These are phyloP conservation scores for Neodontobutis hainanensis DNA, from an alignment of 2,113 vertebrate genomes.

Conservation along the genomic window DNA sequence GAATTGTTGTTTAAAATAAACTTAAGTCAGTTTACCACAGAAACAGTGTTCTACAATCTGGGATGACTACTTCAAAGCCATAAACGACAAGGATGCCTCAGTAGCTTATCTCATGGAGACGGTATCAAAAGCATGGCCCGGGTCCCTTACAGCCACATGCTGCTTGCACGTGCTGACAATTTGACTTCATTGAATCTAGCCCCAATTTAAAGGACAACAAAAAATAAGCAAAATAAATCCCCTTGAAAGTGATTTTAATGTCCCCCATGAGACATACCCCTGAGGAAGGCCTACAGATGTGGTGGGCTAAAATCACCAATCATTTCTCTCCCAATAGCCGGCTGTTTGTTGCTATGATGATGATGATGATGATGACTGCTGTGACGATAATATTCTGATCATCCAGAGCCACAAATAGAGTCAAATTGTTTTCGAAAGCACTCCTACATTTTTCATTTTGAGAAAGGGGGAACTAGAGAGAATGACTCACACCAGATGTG, in stretches of 20 bases:
- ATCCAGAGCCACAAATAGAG: conserved; percentile 60
- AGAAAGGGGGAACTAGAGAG: conserved; percentile 51
- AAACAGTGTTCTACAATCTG: no score
- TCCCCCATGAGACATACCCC: not conserved
- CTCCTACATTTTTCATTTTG: conserved; percentile 47
- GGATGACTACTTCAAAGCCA: no score
- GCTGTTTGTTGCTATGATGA: conserved; percentile 38
- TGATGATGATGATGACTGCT: conserved; percentile 12
- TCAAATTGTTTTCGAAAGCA: conserved; percentile 48
- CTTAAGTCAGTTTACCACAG: no score
- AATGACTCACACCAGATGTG: conserved; percentile 61
- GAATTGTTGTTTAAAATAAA: not conserved
- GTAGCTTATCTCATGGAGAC: no score
- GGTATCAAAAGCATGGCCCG: no score
- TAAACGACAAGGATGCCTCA: no score
- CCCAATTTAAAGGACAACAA: no score
- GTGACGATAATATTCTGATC: conserved; percentile 38
- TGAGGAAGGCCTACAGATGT: not conserved
- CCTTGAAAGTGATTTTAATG: conserved; percentile 7
- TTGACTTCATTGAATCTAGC: no score
- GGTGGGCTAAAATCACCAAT: conserved; percentile 7
- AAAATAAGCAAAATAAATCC: not conserved
- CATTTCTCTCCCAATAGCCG: conserved; percentile 43
- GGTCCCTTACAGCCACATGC: no score
- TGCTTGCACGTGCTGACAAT: no score